Evolutionary conservation across 2,888 invertebrate genomes (phyloP).

Genomic region (Dorcus parallelipipedus): DNA sequence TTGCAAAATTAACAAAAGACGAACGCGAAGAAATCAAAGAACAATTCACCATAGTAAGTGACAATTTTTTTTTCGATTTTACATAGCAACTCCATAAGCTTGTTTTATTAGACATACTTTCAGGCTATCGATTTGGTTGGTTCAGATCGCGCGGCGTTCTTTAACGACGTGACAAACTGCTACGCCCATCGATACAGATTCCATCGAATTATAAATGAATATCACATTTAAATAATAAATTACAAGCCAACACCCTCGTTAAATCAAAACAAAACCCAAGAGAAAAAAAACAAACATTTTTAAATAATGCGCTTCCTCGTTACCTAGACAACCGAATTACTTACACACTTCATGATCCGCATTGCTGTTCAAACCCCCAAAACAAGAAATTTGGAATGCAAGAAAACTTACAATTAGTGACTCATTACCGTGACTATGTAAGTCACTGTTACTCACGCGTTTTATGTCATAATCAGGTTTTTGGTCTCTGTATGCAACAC

Average conservation of each 20-base stretch:
- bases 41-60: constrained; percentile 70
- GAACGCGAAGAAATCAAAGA: constrained; percentile 73
- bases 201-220: neutral
- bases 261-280: neutral
- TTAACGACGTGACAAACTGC: neutral
- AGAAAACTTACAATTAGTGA: neutral
- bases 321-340: constrained; percentile 1
- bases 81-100: neutral
- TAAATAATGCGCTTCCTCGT: neutral
- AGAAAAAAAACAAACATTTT: neutral
- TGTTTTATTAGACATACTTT: no score
- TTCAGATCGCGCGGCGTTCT: neutral
- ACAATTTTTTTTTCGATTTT: constrained; percentile 7
- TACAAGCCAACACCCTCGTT: no score
- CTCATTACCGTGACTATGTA: neutral
- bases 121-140: neutral
- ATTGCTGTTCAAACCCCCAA: no score
- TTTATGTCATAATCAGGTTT: neutral
- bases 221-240: neutral
- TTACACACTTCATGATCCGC: neutral
- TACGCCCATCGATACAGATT: neutral
- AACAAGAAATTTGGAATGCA: neutral
- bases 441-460: neutral
- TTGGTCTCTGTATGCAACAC: neutral
- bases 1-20: constrained; percentile 27